phyloP scores from a whole-genome alignment of 2,888 invertebrate species.

The Cheilosia urbana region DNA sequence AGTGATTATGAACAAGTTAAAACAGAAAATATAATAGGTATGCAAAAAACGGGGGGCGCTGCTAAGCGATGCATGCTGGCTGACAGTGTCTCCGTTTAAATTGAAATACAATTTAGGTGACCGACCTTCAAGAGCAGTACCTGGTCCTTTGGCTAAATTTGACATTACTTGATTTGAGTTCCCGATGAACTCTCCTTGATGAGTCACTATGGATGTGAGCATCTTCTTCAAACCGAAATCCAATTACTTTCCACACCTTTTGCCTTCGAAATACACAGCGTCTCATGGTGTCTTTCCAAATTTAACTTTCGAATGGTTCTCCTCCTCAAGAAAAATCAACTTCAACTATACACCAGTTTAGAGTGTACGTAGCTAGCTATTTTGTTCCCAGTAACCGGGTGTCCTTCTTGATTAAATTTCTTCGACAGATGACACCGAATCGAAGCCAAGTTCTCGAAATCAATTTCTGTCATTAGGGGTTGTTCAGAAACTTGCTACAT shows the following conservation, averaged over 20 bases:
- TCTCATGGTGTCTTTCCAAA: neutral
- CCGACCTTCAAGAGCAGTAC: no score
- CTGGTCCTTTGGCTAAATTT: no score
- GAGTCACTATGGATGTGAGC: no score
- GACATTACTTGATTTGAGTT: no score
- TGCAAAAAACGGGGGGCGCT: neutral
- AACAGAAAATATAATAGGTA: conserved; percentile 27
- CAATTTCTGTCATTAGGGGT: conserved; percentile 27
- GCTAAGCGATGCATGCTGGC: neutral
- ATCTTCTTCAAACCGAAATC: no score
- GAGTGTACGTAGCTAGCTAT: neutral
- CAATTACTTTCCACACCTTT: no score
- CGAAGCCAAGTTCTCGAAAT: conserved; percentile 26
- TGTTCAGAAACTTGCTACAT: conserved; percentile 3
- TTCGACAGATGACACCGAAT: conserved; percentile 46
- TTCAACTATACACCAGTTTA: neutral
- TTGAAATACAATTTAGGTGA: no score
- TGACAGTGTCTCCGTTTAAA: neutral
- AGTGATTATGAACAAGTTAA: conserved; percentile 61
- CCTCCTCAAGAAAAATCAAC: neutral
- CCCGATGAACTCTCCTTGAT: no score
- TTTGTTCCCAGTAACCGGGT: conserved; percentile 29
- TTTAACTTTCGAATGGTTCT: neutral
- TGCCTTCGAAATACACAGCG: no score
- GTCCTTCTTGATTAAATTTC: conserved; percentile 62